A percentile compares a stretch with the other conserved stretches of the same genome.
phyloP scores from a whole-genome alignment of 2,113 vertebrate genomes.

The Epinephelus cyanopodus region DNA sequence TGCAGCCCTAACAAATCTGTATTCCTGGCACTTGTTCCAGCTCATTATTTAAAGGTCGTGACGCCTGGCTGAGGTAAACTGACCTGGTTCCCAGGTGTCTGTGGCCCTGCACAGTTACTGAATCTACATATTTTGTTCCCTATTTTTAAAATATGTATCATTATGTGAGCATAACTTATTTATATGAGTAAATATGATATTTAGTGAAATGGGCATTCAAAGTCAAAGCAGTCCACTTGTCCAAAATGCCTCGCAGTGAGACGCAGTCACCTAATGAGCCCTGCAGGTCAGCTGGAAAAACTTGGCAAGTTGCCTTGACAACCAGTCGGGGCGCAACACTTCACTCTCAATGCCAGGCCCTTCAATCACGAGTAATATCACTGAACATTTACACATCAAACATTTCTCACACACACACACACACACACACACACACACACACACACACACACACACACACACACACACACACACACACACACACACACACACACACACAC shows the following conservation, averaged over 20 bases:
- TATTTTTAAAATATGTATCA: not conserved
- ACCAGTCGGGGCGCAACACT: conserved; percentile 48
- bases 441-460: not conserved
- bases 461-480: not conserved
- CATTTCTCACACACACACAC: not conserved
- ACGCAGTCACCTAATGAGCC: conserved; percentile 49
- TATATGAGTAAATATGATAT: not conserved
- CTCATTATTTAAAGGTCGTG: too few relatives aligned
- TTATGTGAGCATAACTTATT: not conserved
- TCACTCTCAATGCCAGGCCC: conserved; percentile 25
- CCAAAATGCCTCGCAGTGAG: conserved; percentile 35
- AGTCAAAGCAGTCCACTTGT: conserved; percentile 9
- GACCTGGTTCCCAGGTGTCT: too few relatives aligned
- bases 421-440: not conserved
- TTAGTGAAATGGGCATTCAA: conserved; percentile 1
- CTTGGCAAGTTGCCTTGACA: conserved; percentile 56
- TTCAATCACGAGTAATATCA: conserved; percentile 1
- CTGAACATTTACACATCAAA: conserved; percentile 43
- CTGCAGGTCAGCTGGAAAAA: conserved; percentile 61
- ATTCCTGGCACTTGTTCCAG: too few relatives aligned
- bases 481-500: not conserved
- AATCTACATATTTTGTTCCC: not conserved
- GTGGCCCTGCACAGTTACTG: not conserved
- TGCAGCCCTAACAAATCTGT: too few relatives aligned
- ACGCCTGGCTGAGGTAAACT: too few relatives aligned